Conservation (phyloP, 2,888 invertebrate species). For the Quadroppia sp. region DNA sequence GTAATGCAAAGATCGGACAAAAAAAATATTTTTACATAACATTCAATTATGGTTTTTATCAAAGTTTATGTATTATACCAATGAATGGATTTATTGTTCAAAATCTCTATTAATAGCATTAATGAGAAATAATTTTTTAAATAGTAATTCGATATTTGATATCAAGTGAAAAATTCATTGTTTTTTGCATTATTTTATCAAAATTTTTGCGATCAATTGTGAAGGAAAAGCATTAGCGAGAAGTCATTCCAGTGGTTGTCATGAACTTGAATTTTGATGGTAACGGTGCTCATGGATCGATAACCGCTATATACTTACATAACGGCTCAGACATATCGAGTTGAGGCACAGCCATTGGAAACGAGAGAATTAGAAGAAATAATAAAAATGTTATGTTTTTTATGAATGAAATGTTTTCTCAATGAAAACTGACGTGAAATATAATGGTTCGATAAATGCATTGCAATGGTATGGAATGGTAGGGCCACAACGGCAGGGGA, state of each 20-base stretch:
- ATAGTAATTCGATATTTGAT: too few relatives aligned
- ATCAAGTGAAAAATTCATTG: too few relatives aligned
- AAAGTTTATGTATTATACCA: too few relatives aligned
- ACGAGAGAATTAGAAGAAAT: neutral
- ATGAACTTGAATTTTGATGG: slow-evolving; percentile 15
- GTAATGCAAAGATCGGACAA: too few relatives aligned
- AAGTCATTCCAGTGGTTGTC: slow-evolving; percentile 25
- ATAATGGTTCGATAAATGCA: slow-evolving; percentile 7
- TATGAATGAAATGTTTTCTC: slow-evolving; percentile 24
- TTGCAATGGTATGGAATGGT: neutral
- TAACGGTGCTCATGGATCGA: neutral
- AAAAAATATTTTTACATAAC: too few relatives aligned
- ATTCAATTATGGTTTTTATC: too few relatives aligned
- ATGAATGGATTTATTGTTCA: too few relatives aligned
- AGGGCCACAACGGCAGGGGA: neutral
- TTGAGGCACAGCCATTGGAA: slow-evolving; percentile 5
- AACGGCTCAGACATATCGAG: neutral
- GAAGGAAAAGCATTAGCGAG: neutral
- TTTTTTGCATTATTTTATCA: too few relatives aligned
- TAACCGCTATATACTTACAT: neutral
- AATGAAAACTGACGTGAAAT: slow-evolving; percentile 17
- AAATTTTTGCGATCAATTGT: too few relatives aligned
- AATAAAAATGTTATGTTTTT: slow-evolving; percentile 14
- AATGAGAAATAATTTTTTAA: too few relatives aligned
- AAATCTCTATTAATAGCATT: too few relatives aligned